Evolutionary conservation across 1,140 invertebrate genomes (phyloP).

Genomic region (Bacillus rossius): DNA sequence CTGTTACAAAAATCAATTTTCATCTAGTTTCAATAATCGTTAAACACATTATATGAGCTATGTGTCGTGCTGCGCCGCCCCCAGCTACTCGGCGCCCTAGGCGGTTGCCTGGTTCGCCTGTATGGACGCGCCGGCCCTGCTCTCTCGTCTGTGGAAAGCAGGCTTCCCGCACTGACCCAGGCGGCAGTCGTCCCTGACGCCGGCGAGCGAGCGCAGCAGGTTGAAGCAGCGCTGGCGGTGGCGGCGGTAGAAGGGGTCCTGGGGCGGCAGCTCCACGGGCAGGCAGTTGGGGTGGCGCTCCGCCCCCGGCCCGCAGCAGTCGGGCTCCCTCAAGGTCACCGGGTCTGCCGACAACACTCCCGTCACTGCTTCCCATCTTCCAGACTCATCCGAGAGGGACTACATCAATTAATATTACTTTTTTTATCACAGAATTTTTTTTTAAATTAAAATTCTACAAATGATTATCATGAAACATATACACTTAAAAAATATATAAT

Average conservation of each 20-base stretch:
- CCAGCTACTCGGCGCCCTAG: too few relatives aligned
- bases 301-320: slow-evolving; percentile 37
- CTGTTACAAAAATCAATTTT: too few relatives aligned
- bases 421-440: neutral
- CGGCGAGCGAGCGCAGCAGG: slow-evolving; percentile 44
- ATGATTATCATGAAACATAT: neutral
- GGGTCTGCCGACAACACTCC: slow-evolving; percentile 30
- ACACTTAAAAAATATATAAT: neutral
- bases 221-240: slow-evolving; percentile 48
- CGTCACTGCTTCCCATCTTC: too few relatives aligned
- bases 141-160: too few relatives aligned
- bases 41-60: too few relatives aligned
- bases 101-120: too few relatives aligned
- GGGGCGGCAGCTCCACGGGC: slow-evolving; percentile 43
- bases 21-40: too few relatives aligned
- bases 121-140: too few relatives aligned
- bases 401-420: too few relatives aligned
- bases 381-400: too few relatives aligned
- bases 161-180: slow-evolving; percentile 44
- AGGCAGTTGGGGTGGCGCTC: slow-evolving; percentile 44
- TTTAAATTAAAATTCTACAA: neutral
- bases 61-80: too few relatives aligned
- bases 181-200: slow-evolving; percentile 43
- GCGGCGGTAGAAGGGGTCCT: slow-evolving; percentile 46
- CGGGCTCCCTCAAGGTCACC: slow-evolving; percentile 35